Conservation (phyloP, 2,797 vertebrate genomes). For the Staurois parvus region DNA sequence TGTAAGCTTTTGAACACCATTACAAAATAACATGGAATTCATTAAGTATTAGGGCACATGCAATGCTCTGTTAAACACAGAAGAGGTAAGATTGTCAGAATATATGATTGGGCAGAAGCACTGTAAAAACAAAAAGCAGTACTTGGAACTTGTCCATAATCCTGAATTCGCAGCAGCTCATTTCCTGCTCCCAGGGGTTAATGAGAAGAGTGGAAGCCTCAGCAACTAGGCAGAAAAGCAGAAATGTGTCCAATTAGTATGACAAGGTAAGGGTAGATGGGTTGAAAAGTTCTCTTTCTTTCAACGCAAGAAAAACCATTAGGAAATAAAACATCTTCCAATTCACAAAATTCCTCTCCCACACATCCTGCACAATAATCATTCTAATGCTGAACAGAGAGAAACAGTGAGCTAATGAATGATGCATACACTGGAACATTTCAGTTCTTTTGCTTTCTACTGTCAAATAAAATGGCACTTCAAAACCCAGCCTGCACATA, state of each 20-base stretch:
- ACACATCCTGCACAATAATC: slow-evolving; percentile 44
- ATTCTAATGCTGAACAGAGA: slow-evolving; percentile 22
- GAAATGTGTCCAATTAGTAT: slow-evolving; percentile 59
- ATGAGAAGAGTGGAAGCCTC: slow-evolving; percentile 36
- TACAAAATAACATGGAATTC: slow-evolving; percentile 21
- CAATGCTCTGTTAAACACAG: slow-evolving; percentile 26
- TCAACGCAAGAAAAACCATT: slow-evolving; percentile 42
- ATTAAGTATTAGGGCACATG: slow-evolving; percentile 8
- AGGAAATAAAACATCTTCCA: slow-evolving; percentile 44
- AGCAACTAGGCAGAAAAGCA: slow-evolving; percentile 25
- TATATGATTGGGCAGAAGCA: neutral
- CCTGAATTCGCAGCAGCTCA: slow-evolving; percentile 35
- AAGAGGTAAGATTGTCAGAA: slow-evolving; percentile 30
- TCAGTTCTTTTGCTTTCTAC: slow-evolving; percentile 35
- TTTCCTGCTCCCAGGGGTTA: slow-evolving; percentile 39
- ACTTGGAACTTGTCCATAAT: slow-evolving; percentile 40
- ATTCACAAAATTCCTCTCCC: slow-evolving; percentile 38
- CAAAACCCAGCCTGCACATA: slow-evolving; percentile 33
- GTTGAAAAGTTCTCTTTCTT: slow-evolving; percentile 39
- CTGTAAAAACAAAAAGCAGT: neutral
- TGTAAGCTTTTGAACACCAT: slow-evolving; percentile 1
- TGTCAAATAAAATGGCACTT: slow-evolving; percentile 50
- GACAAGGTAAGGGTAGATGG: slow-evolving; percentile 41
- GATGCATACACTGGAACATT: slow-evolving; percentile 52
- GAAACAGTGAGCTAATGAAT: slow-evolving; percentile 45